These are phyloP conservation scores for Phyllostomus hastatus DNA, from an alignment of 2,113 vertebrate genomes.

Conservation along the genomic window DNA sequence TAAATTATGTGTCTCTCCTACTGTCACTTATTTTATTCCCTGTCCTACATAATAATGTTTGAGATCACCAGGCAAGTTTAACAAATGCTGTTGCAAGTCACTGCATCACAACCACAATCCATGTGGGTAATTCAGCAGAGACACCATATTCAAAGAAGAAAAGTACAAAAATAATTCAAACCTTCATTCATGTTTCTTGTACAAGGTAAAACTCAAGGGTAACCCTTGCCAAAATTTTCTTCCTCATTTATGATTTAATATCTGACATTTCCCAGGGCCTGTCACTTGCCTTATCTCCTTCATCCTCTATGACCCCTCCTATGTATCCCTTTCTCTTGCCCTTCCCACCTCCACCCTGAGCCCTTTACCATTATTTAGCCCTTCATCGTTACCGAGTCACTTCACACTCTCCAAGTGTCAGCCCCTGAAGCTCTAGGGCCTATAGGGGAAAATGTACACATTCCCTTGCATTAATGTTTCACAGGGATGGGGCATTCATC, in stretches of 20 bases:
- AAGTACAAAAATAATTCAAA: background rate
- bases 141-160: background rate
- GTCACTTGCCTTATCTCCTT: background rate
- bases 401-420: background rate
- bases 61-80: background rate
- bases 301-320: background rate
- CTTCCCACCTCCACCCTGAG: background rate
- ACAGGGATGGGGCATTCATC: background rate
- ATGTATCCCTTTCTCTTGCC: background rate
- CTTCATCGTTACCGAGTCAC: background rate
- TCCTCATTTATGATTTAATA: background rate
- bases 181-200: background rate
- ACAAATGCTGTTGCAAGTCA: background rate
- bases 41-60: background rate
- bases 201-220: background rate
- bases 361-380: background rate
- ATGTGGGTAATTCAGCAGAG: background rate
- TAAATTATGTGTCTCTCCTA: background rate
- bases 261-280: background rate
- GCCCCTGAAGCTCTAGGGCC: background rate
- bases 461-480: background rate
- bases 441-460: background rate
- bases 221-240: background rate
- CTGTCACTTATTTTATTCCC: background rate
- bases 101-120: background rate